A percentile compares a stretch with the other conserved stretches of the same genome.
Conservation (phyloP, 2,113 vertebrate genomes). For the Jaculus jaculus region DNA sequence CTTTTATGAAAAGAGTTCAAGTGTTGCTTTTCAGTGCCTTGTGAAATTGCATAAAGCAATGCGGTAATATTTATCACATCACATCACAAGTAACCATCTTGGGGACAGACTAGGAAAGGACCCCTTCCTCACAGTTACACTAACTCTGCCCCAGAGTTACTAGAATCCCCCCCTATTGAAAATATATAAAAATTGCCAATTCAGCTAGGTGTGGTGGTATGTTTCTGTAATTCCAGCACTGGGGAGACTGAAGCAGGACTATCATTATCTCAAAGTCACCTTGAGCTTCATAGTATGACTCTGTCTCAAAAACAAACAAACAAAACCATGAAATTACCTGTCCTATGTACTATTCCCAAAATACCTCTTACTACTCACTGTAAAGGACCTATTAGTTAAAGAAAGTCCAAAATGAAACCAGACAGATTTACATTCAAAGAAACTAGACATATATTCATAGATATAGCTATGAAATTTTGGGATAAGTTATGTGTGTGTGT, state of each 20-base stretch:
- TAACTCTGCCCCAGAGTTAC: not conserved
- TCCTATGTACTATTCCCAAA: not conserved
- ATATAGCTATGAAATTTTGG: not conserved
- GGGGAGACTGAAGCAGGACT: no score
- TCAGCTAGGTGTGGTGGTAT: no score
- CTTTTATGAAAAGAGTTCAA: no score
- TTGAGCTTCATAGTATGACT: no score
- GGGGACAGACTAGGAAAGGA: not conserved
- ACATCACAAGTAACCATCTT: no score
- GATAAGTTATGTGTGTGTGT: not conserved
- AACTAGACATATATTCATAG: not conserved
- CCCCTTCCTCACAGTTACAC: not conserved
- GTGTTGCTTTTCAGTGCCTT: rapidly evolving
- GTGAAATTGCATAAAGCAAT: not conserved
- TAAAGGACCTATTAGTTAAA: not conserved
- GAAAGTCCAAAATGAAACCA: not conserved
- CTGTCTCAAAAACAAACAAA: no score
- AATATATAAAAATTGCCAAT: not conserved
- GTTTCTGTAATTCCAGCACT: no score
- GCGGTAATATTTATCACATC: not conserved
- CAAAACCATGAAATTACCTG: not conserved
- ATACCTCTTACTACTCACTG: not conserved
- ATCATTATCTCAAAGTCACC: no score
- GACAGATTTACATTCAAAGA: no score
- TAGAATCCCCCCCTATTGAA: no score